These are phyloP conservation scores for Phyllopteryx taeniolatus DNA, from an alignment of 2,113 vertebrate genomes.

Conservation along the genomic window DNA sequence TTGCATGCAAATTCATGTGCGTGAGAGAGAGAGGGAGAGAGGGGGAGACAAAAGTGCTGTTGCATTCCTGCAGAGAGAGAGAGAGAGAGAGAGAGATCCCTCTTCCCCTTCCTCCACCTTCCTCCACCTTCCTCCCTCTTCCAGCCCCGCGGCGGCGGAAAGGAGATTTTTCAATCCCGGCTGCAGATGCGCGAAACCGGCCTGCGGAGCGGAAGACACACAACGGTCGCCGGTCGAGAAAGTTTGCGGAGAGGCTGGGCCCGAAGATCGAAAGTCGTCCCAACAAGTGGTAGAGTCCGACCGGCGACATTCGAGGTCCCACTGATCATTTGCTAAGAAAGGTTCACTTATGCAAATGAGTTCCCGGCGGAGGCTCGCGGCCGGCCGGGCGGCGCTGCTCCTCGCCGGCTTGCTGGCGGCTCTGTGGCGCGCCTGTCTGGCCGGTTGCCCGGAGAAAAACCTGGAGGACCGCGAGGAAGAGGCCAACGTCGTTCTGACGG, in stretches of 20 bases:
- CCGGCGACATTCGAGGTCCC: not conserved
- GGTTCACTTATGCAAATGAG: constrained; percentile 51
- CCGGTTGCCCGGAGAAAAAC: constrained; percentile 83
- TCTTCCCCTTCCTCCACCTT: constrained; percentile 32
- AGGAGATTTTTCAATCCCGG: constrained; percentile 48
- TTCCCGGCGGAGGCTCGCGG: constrained; percentile 49
- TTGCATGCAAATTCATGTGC: constrained; percentile 78
- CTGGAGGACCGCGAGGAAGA: constrained; percentile 87
- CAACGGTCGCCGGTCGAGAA: constrained; percentile 42
- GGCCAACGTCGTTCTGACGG: constrained; percentile 91
- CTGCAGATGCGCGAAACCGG: constrained; percentile 56
- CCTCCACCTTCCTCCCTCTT: constrained; percentile 53
- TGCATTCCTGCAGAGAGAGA: constrained; percentile 56
- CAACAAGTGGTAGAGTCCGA: constrained; percentile 5
- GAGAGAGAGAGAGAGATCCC: constrained; percentile 49
- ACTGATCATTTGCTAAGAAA: constrained; percentile 6
- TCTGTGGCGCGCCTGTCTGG: constrained; percentile 63
- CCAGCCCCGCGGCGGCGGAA: constrained; percentile 68
- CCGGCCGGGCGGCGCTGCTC: constrained; percentile 64
- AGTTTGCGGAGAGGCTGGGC: constrained; percentile 25
- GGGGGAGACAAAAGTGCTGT: constrained; percentile 24
- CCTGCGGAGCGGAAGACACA: constrained; percentile 32
- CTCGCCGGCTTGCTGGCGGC: constrained; percentile 57
- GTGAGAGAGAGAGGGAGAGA: not conserved
- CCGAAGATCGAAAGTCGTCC: not conserved